phyloP scores from a whole-genome alignment of 2,797 vertebrate species.

The Neosilurus mollespiculum region DNA sequence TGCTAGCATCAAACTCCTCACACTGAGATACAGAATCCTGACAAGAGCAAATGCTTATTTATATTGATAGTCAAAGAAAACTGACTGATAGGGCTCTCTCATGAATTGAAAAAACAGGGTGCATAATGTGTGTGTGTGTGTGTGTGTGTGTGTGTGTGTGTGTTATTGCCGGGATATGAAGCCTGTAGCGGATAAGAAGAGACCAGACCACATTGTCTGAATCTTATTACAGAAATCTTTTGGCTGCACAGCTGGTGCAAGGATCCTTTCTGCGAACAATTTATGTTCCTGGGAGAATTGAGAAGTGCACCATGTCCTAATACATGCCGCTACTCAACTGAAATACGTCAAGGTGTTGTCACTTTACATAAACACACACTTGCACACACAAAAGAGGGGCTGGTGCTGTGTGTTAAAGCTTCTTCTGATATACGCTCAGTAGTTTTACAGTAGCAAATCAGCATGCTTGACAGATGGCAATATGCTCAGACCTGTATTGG shows the following conservation, averaged over 20 bases:
- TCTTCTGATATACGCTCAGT: background rate
- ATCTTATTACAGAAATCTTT: conserved; percentile 50
- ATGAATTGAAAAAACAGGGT: conserved; percentile 55
- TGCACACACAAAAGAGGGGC: background rate
- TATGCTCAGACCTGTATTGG: background rate
- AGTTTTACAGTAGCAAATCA: background rate
- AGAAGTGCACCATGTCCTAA: conserved; percentile 27
- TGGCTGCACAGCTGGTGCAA: conserved; percentile 12
- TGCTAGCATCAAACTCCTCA: conserved; percentile 20
- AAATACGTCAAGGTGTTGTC: conserved; percentile 2
- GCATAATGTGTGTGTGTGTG: conserved; percentile 45
- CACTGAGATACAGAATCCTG: conserved; percentile 53
- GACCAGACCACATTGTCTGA: conserved; percentile 34
- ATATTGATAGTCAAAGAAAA: conserved; percentile 56
- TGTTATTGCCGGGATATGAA: conserved; percentile 54
- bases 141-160: conserved; percentile 39
- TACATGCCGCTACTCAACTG: background rate
- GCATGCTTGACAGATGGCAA: background rate
- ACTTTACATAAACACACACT: conserved; percentile 9
- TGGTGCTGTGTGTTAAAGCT: background rate
- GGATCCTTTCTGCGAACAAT: conserved; percentile 24
- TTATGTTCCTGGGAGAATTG: conserved; percentile 38
- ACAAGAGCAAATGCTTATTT: conserved; percentile 52
- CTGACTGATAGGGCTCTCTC: conserved; percentile 56
- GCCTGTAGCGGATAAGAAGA: conserved; percentile 32